Evolutionary conservation across 2,797 vertebrate genomes (phyloP).

Genomic region (Oreochromis mossambicus): DNA sequence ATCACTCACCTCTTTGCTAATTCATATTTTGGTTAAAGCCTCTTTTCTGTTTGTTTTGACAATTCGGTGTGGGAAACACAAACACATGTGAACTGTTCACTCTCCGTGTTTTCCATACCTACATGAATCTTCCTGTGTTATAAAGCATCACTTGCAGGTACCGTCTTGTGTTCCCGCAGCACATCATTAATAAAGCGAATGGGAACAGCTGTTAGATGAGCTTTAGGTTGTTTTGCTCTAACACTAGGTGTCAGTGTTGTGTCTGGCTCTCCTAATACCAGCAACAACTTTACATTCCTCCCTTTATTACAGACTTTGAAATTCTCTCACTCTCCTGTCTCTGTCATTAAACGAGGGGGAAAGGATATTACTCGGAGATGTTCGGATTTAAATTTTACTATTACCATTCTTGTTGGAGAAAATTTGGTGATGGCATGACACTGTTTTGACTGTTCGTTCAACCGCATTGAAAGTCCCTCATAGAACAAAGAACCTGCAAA

Average conservation of each 20-base stretch:
- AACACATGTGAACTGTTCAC: constrained; percentile 31
- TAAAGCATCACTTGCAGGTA: constrained; percentile 22
- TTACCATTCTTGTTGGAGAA: constrained; percentile 23
- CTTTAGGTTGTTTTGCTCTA: constrained; percentile 3
- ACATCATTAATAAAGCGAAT: constrained; percentile 4
- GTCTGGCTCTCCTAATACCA: constrained; percentile 22
- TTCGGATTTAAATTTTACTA: constrained; percentile 9
- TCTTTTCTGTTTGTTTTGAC: constrained; percentile 61
- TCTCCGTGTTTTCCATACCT: constrained; percentile 47
- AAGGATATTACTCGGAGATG: constrained; percentile 22
- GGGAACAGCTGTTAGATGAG: neutral
- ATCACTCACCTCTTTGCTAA: constrained; percentile 59
- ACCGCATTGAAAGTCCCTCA: constrained; percentile 21
- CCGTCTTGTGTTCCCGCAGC: constrained; percentile 21
- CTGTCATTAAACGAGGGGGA: constrained; percentile 26
- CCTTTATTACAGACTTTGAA: constrained; percentile 24
- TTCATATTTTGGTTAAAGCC: constrained; percentile 66
- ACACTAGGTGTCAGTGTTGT: constrained; percentile 74
- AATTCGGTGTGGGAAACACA: constrained; percentile 64
- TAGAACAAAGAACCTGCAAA: constrained; percentile 36
- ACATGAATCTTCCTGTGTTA: constrained; percentile 17
- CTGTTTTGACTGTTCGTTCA: constrained; percentile 4
- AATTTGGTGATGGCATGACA: neutral
- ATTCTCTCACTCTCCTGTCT: neutral
- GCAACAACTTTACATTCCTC: constrained; percentile 18